Evolutionary conservation across 2,797 vertebrate genomes (phyloP), one percentile per base, ranked within the genome.

Genomic region (Bryconaethiops microstoma): DNA sequence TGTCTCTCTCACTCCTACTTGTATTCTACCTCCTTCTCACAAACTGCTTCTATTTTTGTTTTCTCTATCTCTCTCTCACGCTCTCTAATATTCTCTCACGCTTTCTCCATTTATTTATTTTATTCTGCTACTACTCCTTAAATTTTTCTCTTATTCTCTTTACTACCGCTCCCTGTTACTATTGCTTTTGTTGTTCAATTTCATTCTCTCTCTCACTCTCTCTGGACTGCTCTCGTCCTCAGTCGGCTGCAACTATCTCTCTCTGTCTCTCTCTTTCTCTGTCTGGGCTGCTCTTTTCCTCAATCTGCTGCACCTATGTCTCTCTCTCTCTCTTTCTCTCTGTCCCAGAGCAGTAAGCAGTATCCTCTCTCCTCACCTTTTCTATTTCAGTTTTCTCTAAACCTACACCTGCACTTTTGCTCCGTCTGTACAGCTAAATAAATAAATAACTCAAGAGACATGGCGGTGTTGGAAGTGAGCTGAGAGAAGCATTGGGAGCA

Each of bases 401-500:
- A 42, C 70, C 54, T 67, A 57, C 59, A 82, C 80, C 68, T 77
- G 70, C 76, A 68, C 72, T 74, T 54, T 25, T 62, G 29, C 72
- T 74, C 62, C 23, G 40, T 48, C 52, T 12, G 25, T 78, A 25
- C 25, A 1, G 50, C 69, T 55, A 78, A 77, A 81, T 70, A 76
- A 87, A 83, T 81, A 83, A 83, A 86, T 80, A 79, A 80, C 76
- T 70, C n/a, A n/a, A n/a, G 77, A 78, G 21, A 2, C 50, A 55
- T 4, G 35, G 29, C 50, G 52, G 57, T 65, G 71, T 50, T 69
- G 73, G 52, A 70, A 75, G 59, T 82, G 75, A 74, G 59, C 29
- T 54, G 60, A 74, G 75, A 59, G 68, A 79, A 65, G 59, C 74
- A 77, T 45, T 68, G 78, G 82, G 77, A 80, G 63, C 63, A 35